phyloP scores from a whole-genome alignment of 2,797 vertebrate species.

The Myotis pilosus region DNA sequence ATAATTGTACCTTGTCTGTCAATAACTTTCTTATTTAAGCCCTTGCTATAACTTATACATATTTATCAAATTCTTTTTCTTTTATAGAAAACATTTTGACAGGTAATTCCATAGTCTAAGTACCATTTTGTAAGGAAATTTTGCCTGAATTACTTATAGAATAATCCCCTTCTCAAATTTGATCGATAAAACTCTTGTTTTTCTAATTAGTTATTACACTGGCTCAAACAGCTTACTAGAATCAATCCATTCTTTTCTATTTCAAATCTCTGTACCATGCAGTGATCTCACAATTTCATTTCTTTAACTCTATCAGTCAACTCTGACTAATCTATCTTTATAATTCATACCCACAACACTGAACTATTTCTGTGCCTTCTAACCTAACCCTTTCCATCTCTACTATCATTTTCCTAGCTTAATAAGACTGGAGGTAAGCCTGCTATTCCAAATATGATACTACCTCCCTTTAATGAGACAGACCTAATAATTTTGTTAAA shows the following conservation, averaged over 20 bases:
- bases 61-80: slow-evolving; percentile 45
- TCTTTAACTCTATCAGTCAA: slow-evolving; percentile 28
- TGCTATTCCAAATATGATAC: slow-evolving; percentile 16
- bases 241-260: slow-evolving; percentile 25
- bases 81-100: not conserved
- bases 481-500: slow-evolving; percentile 2
- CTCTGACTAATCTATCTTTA: slow-evolving; percentile 57
- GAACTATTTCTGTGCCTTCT: slow-evolving; percentile 31
- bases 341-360: slow-evolving; percentile 37
- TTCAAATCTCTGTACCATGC: not conserved
- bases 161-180: slow-evolving; percentile 45
- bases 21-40: slow-evolving; percentile 28
- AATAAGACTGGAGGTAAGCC: not conserved
- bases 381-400: not conserved
- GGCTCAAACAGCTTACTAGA: slow-evolving; percentile 24
- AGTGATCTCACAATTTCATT: slow-evolving; percentile 37
- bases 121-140: slow-evolving; percentile 26
- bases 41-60: not conserved
- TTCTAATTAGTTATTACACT: slow-evolving; percentile 50
- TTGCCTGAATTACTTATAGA: slow-evolving; percentile 45
- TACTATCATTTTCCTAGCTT: not conserved
- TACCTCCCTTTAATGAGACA: not conserved
- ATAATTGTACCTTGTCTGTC: not conserved
- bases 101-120: slow-evolving; percentile 35
- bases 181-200: slow-evolving; percentile 48